phyloP scores from a whole-genome alignment of 1,140 invertebrate species.

The Dolichoris vasculosae region DNA sequence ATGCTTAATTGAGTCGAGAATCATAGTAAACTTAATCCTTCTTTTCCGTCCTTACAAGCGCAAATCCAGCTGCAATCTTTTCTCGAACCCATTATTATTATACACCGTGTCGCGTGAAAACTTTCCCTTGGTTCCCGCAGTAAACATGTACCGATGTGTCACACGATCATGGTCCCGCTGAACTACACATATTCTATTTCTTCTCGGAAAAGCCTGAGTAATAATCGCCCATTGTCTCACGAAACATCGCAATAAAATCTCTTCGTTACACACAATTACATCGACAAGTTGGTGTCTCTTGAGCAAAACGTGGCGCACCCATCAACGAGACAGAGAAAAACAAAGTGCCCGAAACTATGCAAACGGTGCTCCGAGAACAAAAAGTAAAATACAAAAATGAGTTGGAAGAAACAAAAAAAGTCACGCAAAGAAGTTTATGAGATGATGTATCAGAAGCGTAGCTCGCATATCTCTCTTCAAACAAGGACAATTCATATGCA shows the following conservation, averaged over 20 bases:
- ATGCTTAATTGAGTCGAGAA: constrained; percentile 2
- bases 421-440: too few species aligned
- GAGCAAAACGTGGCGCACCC: neutral
- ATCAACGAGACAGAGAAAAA: neutral
- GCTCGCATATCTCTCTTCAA: neutral
- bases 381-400: neutral
- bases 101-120: constrained; percentile 29
- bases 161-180: neutral
- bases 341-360: neutral
- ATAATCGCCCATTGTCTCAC: constrained; percentile 40
- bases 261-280: constrained; percentile 44
- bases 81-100: constrained; percentile 3
- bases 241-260: constrained; percentile 26
- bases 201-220: constrained; percentile 34
- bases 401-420: neutral
- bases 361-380: neutral
- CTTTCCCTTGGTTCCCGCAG: constrained; percentile 12
- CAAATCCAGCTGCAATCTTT: constrained; percentile 12
- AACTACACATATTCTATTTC: neutral
- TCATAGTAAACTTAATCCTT: constrained; percentile 25
- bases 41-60: constrained; percentile 35
- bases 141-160: constrained; percentile 29
- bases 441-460: neutral
- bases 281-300: neutral
- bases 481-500: neutral